These are phyloP conservation scores for Toxotes jaculatrix DNA, from an alignment of 2,113 vertebrate species.

Conservation along the genomic window DNA sequence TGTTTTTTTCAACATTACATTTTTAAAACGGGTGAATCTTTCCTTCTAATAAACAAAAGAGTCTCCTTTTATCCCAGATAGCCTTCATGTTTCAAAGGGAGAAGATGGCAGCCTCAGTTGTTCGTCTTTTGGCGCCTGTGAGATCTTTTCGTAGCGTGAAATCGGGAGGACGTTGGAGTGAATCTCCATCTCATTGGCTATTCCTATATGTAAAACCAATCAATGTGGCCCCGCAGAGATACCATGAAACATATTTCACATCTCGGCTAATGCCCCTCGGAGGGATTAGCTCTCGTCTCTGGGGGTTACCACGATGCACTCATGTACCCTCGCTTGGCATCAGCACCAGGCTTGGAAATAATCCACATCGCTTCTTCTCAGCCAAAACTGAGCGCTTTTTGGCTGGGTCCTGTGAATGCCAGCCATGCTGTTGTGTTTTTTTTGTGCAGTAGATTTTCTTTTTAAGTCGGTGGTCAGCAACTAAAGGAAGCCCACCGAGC, in stretches of 20 bases:
- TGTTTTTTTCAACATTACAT: not conserved
- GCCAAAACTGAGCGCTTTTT: conserved; percentile 29
- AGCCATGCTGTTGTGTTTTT: conserved; percentile 8
- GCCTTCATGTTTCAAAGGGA: conserved; percentile 21
- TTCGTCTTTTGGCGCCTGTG: conserved; percentile 40
- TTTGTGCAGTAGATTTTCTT: conserved; percentile 36
- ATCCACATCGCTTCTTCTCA: conserved; percentile 30
- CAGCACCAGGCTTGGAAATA: conserved; percentile 46
- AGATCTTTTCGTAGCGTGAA: conserved; percentile 74
- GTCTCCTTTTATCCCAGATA: conserved; percentile 26
- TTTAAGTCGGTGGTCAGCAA: conserved; percentile 34
- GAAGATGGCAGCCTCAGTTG: conserved; percentile 32
- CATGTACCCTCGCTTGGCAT: conserved; percentile 54
- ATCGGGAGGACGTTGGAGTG: conserved; percentile 68
- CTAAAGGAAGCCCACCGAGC: conserved; percentile 5
- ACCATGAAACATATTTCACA: conserved; percentile 59
- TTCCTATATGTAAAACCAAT: conserved; percentile 70
- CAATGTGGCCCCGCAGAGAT: conserved; percentile 70
- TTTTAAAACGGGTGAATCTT: conserved; percentile 4
- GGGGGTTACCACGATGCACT: conserved; percentile 60
- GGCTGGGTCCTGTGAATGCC: conserved; percentile 31
- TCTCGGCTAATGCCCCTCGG: conserved; percentile 41
- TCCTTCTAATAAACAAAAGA: conserved; percentile 33
- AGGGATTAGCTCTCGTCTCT: conserved; percentile 70
- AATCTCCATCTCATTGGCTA: conserved; percentile 72